Percentiles rank a stretch among this genome's conserved stretches.
Conservation (phyloP, 2,113 vertebrate species). For the Geococcyx californianus region DNA sequence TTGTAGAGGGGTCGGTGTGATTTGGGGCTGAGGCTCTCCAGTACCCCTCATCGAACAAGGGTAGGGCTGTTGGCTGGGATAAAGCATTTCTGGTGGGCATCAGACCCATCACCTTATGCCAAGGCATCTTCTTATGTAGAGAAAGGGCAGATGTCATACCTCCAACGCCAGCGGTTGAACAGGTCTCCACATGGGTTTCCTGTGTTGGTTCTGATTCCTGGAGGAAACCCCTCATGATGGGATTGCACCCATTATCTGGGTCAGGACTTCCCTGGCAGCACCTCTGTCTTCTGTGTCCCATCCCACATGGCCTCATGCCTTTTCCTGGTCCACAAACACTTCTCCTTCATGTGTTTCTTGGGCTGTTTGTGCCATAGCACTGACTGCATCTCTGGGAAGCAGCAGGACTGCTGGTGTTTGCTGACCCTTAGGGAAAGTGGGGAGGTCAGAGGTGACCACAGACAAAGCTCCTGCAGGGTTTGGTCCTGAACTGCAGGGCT, state of each 20-base stretch:
- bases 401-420: not conserved
- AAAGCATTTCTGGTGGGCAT: not conserved
- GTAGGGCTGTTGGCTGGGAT: not conserved
- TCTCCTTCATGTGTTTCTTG: not conserved
- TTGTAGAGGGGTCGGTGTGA: fast-evolving
- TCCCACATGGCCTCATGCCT: not conserved
- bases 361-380: fast-evolving
- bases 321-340: not conserved
- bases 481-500: not conserved
- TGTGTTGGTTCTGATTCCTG: not conserved
- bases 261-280: fast-evolving
- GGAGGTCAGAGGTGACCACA: fast-evolving
- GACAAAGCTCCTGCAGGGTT: not conserved
- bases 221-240: not conserved
- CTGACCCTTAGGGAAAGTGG: not conserved
- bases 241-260: not conserved
- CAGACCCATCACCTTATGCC: not conserved
- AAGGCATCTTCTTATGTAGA: not conserved
- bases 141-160: fast-evolving
- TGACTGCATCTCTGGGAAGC: fast-evolving
- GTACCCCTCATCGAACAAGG: not conserved
- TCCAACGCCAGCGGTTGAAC: not conserved
- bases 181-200: not conserved
- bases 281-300: not conserved
- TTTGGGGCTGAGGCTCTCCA: not conserved